phyloP scores from a whole-genome alignment of 2,888 invertebrate genomes.

The Lithophane ornitopus region DNA sequence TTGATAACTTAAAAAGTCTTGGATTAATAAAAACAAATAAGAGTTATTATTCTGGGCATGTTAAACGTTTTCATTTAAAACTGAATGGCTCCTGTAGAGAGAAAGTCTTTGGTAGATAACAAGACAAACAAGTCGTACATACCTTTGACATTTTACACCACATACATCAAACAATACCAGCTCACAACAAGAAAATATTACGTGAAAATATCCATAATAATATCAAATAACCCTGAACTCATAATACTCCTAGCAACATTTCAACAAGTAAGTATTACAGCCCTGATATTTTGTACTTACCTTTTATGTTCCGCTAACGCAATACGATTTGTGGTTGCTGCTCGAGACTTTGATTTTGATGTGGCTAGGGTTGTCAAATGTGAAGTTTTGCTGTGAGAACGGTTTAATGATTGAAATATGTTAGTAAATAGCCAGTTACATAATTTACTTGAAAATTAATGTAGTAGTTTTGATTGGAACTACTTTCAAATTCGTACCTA shows the following conservation, averaged over 20 bases:
- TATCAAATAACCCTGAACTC: slow-evolving; percentile 27
- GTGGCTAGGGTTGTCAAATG: slow-evolving; percentile 43
- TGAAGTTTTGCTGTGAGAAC: not conserved
- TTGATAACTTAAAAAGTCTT: too few relatives aligned
- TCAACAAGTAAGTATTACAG: slow-evolving; percentile 52
- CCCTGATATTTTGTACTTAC: slow-evolving; percentile 55
- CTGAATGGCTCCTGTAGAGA: not conserved
- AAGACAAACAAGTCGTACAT: not conserved
- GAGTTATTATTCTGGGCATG: too few relatives aligned
- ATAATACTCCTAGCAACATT: slow-evolving; percentile 27
- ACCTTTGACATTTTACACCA: not conserved
- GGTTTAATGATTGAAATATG: not conserved
- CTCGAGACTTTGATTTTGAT: slow-evolving; percentile 52
- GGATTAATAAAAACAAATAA: too few relatives aligned
- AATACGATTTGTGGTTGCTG: slow-evolving; percentile 61
- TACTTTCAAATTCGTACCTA: not conserved
- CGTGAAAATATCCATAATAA: slow-evolving; percentile 1
- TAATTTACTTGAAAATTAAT: not conserved
- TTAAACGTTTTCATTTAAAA: too few relatives aligned
- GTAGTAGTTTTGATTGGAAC: not conserved
- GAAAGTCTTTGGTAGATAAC: not conserved
- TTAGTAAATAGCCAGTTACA: not conserved
- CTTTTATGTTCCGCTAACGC: slow-evolving; percentile 53
- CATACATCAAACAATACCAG: not conserved
- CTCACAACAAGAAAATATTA: not conserved